Evolutionary conservation across 2,113 vertebrate genomes (phyloP).

Genomic region (Microcebus lehilahytsara): DNA sequence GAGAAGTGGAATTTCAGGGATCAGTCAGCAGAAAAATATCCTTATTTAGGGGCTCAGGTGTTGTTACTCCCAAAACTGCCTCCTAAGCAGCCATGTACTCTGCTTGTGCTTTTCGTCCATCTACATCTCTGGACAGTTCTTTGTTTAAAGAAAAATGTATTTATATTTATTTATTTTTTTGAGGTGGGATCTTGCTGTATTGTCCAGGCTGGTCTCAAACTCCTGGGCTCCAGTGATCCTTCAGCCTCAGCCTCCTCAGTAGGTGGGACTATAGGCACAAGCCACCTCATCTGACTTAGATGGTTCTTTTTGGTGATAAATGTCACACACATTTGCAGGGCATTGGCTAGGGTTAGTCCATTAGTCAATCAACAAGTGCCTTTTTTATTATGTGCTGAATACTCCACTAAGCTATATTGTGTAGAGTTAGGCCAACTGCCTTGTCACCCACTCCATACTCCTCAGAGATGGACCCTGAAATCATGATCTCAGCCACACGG

Average conservation of each 20-base stretch:
- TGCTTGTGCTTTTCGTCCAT: background rate
- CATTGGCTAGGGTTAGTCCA: background rate
- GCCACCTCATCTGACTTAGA: background rate
- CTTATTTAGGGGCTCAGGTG: background rate
- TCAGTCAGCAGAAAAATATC: background rate
- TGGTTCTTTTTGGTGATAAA: background rate
- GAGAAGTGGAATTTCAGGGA: background rate
- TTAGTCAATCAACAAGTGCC: background rate
- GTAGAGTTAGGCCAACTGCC: background rate
- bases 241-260: background rate
- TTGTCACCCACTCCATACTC: background rate
- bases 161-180: background rate
- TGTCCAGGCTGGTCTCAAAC: background rate
- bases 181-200: background rate
- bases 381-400: background rate
- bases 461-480: background rate
- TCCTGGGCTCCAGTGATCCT: background rate
- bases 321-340: background rate
- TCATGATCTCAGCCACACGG: accelerated
- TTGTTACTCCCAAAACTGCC: background rate
- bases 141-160: background rate
- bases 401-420: background rate
- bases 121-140: background rate
- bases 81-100: background rate
- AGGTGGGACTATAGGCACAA: background rate